Conservation (phyloP, 2,797 vertebrate genomes). For the Tauraco hartlaubi region DNA sequence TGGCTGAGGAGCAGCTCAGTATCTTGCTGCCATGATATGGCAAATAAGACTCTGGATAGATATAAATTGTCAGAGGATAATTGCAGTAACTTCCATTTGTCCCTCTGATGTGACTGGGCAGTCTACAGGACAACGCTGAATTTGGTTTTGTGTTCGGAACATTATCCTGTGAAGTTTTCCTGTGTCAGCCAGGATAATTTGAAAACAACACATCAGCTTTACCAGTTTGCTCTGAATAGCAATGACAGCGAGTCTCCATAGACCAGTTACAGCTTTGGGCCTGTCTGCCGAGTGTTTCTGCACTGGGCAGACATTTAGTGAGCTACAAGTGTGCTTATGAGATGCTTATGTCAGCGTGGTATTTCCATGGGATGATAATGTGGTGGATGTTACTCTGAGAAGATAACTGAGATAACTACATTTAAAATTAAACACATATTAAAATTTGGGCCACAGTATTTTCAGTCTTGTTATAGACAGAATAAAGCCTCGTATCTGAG, state of each 20-base stretch:
- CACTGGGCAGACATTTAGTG: background rate
- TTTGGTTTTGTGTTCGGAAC: background rate
- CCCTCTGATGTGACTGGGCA: background rate
- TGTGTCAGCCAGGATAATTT: background rate
- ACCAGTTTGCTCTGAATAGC: background rate
- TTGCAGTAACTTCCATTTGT: background rate
- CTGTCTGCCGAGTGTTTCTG: background rate
- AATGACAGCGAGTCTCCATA: background rate
- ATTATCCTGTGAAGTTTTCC: background rate
- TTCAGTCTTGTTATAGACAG: background rate
- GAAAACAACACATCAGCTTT: background rate
- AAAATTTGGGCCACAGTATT: background rate
- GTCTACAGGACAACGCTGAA: background rate
- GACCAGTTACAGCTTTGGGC: background rate
- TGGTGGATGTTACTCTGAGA: background rate
- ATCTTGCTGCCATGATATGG: background rate
- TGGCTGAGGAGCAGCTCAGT: conserved; percentile 24
- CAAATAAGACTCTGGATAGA: background rate
- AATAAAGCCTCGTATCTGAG: background rate
- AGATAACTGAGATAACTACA: background rate
- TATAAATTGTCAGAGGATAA: background rate
- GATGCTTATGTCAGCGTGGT: background rate
- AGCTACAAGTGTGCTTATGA: background rate
- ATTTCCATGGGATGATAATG: background rate
- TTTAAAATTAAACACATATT: background rate